Base-by-base conservation (phyloP, 1,140 invertebrate genomes). In the Heliconius hermathena region DNA sequence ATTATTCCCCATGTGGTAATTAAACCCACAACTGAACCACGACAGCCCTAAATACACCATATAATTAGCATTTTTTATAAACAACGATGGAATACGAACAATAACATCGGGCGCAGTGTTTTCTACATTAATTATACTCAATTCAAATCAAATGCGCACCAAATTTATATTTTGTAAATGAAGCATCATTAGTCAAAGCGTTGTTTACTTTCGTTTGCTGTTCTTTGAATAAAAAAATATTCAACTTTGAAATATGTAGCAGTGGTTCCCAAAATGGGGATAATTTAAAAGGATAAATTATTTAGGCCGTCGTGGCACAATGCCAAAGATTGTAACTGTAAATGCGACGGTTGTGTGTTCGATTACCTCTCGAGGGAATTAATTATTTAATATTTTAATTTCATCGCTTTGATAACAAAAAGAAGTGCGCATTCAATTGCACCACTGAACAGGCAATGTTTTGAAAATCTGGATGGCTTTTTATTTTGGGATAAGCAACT, bases 91-190 rank as follows among this genome's bases (percentile, higher is more conserved):
- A 71, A 20, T n/a, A 38, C 18, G 18, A 72, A 72, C 71, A 72
- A 71, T 36, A 71, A 71, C 33, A 36, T 29, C 71, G 16, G 8
- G 36, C 33, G 33, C 75, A 76, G 41, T 20, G 46, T 74, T 66
- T 71, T 18, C 38, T 29, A 74, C 33, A 74, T 77, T 80, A 80
- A 80, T 80, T 80, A 74, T 74, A 73, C 49, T 18, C 74, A 74
- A 66, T 70, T 73, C 79, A 77, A 77, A 57, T 77, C 79, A 66
- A 20, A 80, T 70, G 41, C 54, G 71, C 76, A 75, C 70, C 60
- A 76, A 73, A 77, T 77, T 73, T 76, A 71, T 76, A 38, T 77
- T 77, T 80, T 77, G 74, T 73, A 77, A 80, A 80, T 52, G 73
- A 79, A 79, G 33, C 73, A 57, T 74, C 78, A 79, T 79, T 75